A percentile compares a stretch with the other conserved stretches of the same genome.
Conservation (phyloP, 2,113 vertebrate species). For the Typhlomys cinereus region DNA sequence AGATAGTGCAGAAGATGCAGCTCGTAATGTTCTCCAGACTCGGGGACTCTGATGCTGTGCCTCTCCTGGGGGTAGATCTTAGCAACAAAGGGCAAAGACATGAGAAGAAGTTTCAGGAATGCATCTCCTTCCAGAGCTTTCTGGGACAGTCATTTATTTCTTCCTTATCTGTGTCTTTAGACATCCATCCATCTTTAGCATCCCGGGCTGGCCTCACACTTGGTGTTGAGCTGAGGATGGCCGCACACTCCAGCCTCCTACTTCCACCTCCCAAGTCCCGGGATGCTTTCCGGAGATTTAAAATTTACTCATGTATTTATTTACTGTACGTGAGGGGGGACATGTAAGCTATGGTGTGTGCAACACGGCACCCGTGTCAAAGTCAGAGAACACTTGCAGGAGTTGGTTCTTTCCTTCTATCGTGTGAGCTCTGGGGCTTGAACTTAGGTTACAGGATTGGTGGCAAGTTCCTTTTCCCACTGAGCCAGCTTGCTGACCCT, state of each 20-base stretch:
- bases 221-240: background rate
- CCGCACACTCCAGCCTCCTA: background rate
- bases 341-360: no score
- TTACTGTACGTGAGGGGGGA: no score
- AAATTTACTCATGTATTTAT: no score
- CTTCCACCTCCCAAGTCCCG: background rate
- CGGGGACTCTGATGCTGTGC: conserved; percentile 90
- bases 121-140: conserved; percentile 26
- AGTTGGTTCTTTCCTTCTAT: no score
- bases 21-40: conserved; percentile 91
- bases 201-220: background rate
- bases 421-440: no score
- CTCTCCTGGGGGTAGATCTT: conserved; percentile 92
- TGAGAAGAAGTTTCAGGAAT: background rate
- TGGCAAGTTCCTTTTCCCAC: no score
- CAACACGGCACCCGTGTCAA: no score
- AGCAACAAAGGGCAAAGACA: conserved; percentile 44
- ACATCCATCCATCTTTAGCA: no score
- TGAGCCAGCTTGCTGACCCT: no score
- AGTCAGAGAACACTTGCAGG: no score
- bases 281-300: background rate
- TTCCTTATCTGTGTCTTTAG: no score
- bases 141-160: background rate
- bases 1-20: conserved; percentile 90
- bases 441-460: no score